A percentile compares a stretch with the other conserved stretches of the same genome.
Conservation (phyloP, 1,140 invertebrate genomes). For the Lepidostoma basale region DNA sequence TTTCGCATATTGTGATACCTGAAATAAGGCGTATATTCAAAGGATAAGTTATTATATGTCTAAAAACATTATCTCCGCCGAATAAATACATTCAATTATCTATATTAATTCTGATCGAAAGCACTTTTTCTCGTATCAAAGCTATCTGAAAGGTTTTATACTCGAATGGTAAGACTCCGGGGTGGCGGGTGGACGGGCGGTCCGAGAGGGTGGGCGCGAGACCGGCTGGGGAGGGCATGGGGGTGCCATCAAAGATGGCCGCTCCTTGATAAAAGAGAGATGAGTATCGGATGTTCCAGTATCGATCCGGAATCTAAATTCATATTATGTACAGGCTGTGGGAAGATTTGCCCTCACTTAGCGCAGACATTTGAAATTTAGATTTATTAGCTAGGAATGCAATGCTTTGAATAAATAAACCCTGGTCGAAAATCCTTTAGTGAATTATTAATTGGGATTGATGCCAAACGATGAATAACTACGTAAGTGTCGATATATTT, state of each 20-base stretch:
- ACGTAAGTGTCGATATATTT: too few relatives aligned
- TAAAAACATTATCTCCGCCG: too few relatives aligned
- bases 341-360: slow-evolving; percentile 41
- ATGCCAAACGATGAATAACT: too few relatives aligned
- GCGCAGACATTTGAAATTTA: slow-evolving; percentile 42
- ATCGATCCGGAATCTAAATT: slow-evolving; percentile 46
- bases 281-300: slow-evolving; percentile 45
- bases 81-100: slow-evolving; percentile 8
- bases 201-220: slow-evolving; percentile 1
- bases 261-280: slow-evolving; percentile 63
- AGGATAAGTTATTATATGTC: too few relatives aligned
- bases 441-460: too few relatives aligned
- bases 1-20: too few relatives aligned
- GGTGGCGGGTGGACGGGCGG: slow-evolving; percentile 48
- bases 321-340: slow-evolving; percentile 16
- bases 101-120: not conserved
- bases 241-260: slow-evolving; percentile 56
- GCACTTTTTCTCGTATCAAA: slow-evolving; percentile 20
- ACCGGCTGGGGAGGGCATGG: slow-evolving; percentile 22
- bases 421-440: too few relatives aligned
- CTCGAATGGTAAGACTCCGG: slow-evolving; percentile 47
- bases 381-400: slow-evolving; percentile 39
- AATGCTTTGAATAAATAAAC: slow-evolving; percentile 31
- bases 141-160: slow-evolving; percentile 35
- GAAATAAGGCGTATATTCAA: too few relatives aligned